Percentiles rank a stretch among this genome's conserved stretches.
Evolutionary conservation across 2,888 invertebrate genomes (phyloP).

Genomic region (Phengaris alcon): DNA sequence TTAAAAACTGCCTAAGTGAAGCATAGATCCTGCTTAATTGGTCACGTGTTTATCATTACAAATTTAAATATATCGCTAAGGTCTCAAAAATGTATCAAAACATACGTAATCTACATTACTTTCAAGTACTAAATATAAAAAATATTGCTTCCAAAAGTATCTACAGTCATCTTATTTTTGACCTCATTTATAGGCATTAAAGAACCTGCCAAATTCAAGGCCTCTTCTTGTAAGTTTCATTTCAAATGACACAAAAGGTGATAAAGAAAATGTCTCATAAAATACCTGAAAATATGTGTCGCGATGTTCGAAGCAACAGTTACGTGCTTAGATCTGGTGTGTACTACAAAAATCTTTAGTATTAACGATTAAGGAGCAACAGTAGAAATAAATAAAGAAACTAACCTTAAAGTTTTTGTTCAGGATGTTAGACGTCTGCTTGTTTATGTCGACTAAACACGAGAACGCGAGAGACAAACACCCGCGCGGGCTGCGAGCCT

Average conservation of each 20-base stretch:
- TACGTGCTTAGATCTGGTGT: background rate
- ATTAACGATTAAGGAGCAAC: background rate
- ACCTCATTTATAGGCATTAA: background rate
- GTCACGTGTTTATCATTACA: too few species aligned
- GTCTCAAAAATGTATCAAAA: background rate
- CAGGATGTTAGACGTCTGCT: constrained; percentile 31
- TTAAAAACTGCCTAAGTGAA: too few species aligned
- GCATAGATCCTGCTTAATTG: too few species aligned
- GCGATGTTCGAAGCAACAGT: constrained; percentile 18
- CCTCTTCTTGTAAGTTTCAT: constrained; percentile 1
- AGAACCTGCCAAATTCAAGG: constrained; percentile 18
- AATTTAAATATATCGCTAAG: too few species aligned
- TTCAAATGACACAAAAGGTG: constrained; percentile 19
- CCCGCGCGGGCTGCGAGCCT: constrained; percentile 48
- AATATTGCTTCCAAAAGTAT: background rate
- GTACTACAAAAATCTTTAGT: background rate
- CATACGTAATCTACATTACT: background rate
- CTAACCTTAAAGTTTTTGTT: constrained; percentile 12
- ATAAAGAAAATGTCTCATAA: constrained; percentile 10
- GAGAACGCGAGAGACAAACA: constrained; percentile 45
- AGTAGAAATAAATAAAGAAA: constrained; percentile 2
- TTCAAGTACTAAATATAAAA: background rate
- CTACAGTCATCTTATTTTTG: background rate
- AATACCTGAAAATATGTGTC: constrained; percentile 4
- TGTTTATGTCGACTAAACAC: constrained; percentile 60